Evolutionary conservation across 2,888 invertebrate genomes (phyloP).

Genomic region (Osedax fenrisi): DNA sequence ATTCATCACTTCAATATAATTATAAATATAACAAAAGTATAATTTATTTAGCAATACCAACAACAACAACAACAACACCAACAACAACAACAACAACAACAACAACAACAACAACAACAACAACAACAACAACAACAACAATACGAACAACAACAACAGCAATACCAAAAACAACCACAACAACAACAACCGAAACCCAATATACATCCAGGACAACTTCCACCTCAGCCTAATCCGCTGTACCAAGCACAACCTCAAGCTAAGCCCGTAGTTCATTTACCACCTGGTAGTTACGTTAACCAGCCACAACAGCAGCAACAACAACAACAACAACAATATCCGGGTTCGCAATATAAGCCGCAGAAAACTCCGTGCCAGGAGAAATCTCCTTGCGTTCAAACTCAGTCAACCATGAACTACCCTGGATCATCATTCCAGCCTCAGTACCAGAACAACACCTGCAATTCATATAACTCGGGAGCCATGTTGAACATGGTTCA

Average conservation of each 20-base stretch:
- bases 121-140: not conserved
- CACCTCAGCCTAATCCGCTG: not conserved
- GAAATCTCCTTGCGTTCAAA: not conserved
- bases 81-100: not conserved
- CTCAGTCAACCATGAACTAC: not conserved
- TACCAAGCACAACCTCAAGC: not conserved
- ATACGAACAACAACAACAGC: not conserved
- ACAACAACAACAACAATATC: not conserved
- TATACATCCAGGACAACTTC: not conserved
- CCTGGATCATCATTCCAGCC: not conserved
- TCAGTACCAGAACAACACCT: not conserved
- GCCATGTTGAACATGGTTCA: conserved; percentile 8
- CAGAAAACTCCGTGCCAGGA: not conserved
- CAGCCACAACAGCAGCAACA: not conserved
- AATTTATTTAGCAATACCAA: no score
- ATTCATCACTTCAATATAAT: no score
- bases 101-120: not conserved
- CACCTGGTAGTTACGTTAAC: no score
- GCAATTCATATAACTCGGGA: no score
- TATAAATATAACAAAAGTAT: no score
- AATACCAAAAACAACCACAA: not conserved
- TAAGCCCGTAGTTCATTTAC: not conserved
- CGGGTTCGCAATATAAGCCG: not conserved
- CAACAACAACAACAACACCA: no score
- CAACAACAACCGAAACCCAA: not conserved